Evolutionary conservation across 1,140 invertebrate genomes (phyloP), one percentile per base, ranked within the genome.

Genomic region (Apis florea): DNA sequence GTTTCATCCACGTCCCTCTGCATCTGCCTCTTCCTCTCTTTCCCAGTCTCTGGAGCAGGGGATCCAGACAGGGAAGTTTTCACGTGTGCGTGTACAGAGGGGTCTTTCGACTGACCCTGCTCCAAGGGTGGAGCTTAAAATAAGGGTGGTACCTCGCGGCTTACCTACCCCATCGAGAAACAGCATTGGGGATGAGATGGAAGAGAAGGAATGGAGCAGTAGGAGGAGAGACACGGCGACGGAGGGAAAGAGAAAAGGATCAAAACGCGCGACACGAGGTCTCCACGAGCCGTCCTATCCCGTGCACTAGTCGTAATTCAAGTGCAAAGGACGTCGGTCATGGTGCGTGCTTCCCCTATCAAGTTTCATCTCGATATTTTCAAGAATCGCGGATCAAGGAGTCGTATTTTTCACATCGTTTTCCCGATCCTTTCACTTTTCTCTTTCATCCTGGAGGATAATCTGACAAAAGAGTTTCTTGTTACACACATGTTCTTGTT

Each of bases 61-160:
- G 53, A 79, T 75, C 0, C 70, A 85, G 47, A 85, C 82, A 84
- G 19, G 10, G 64, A 49, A 24, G 31, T 69, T 81, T 51, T 51
- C 56, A 70, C 49, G 81, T 54, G 81, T 54, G 53, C 64, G 56
- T 69, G 78, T 74, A 70, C 78, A 13, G 51, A 56, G 72, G 54
- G 59, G 58, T 75, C 71, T 70, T 59, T 56, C 63, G 71, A 81
- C 70, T 86, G 87, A 90, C 83, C 88, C 85, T 87, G 79, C 84
- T 83, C 72, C 83, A 91, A 93, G 91, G 91, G 91, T 92, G 92
- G 92, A 91, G 91, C 91, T 92, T 93, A 91, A 91, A 91, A 89
- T 89, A 92, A 92, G 91, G 92, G 92, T 92, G 92, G 86, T 89
- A 85, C 88, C 87, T 86, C 87, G n/a, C 66, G 67, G 77, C 72